phyloP scores from a whole-genome alignment of 2,113 vertebrate species.

The Saguinus imperator region DNA sequence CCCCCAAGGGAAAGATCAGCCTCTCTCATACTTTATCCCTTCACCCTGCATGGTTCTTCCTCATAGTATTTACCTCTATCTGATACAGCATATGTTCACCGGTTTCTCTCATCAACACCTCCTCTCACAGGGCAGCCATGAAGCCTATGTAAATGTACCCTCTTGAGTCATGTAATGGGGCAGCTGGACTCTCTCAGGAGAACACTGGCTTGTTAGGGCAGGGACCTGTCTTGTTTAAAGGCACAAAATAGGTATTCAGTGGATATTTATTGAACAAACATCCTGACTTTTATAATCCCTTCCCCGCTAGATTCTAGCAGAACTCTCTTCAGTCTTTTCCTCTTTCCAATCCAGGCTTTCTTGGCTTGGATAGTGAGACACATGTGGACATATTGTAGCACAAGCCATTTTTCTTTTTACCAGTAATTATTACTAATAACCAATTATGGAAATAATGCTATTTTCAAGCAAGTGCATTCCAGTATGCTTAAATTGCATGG shows the following conservation, averaged over 20 bases:
- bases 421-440: neutral
- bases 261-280: accelerated
- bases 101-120: neutral
- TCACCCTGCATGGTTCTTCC: neutral
- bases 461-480: too few relatives aligned
- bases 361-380: neutral
- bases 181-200: neutral
- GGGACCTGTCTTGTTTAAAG: neutral
- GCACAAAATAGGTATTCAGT: neutral
- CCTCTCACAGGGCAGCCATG: accelerated
- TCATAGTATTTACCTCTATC: accelerated
- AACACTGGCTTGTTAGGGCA: neutral
- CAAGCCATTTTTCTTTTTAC: neutral
- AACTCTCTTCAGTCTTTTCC: neutral
- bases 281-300: accelerated
- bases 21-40: accelerated
- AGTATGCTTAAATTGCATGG: neutral
- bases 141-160: neutral
- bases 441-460: neutral
- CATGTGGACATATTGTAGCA: neutral
- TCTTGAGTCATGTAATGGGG: too few relatives aligned
- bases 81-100: neutral
- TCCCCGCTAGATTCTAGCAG: neutral
- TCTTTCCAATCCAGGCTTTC: neutral
- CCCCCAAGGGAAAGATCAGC: neutral